These are phyloP conservation scores for Pocillopora damicornis DNA, from an alignment of 64 coral and sea anemone species.

Conservation along the genomic window DNA sequence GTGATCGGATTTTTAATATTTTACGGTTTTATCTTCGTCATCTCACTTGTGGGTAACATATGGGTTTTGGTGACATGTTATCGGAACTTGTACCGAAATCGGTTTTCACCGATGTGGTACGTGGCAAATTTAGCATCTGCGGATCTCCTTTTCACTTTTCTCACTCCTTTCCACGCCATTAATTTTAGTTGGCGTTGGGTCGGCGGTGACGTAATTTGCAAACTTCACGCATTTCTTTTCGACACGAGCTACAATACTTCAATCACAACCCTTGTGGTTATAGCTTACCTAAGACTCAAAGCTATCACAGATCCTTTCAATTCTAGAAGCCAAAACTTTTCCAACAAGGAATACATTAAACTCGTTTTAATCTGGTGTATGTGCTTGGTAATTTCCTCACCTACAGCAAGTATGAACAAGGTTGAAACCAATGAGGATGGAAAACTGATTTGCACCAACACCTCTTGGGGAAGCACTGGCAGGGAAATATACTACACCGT, in stretches of 20 bases:
- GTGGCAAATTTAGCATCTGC: conserved; percentile 49
- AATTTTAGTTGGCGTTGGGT: conserved; percentile 30
- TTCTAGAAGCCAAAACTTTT: neutral
- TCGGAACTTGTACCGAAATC: conserved; percentile 2
- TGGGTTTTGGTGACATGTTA: conserved; percentile 41
- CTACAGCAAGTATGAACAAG: neutral
- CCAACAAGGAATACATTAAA: neutral
- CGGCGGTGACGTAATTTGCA: conserved; percentile 36
- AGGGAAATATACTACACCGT: conserved; percentile 27
- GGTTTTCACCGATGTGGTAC: conserved; percentile 23
- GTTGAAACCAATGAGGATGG: neutral
- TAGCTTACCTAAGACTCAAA: conserved; percentile 2
- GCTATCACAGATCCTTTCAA: conserved; percentile 22
- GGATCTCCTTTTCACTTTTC: conserved; percentile 46
- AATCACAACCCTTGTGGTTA: conserved; percentile 34
- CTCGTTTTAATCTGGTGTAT: neutral
- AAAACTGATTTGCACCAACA: neutral
- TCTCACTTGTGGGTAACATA: conserved; percentile 2
- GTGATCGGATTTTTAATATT: neutral
- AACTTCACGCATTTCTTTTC: conserved; percentile 48
- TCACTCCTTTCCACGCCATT: conserved; percentile 30
- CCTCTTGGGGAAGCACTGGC: conserved; percentile 11
- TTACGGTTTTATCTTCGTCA: neutral
- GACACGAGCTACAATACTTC: conserved; percentile 43
- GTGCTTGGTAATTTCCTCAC: neutral